Evolutionary conservation across 2,888 invertebrate species (phyloP), one percentile per base, ranked within the genome.

Genomic region (Phanerotoma sp.): DNA sequence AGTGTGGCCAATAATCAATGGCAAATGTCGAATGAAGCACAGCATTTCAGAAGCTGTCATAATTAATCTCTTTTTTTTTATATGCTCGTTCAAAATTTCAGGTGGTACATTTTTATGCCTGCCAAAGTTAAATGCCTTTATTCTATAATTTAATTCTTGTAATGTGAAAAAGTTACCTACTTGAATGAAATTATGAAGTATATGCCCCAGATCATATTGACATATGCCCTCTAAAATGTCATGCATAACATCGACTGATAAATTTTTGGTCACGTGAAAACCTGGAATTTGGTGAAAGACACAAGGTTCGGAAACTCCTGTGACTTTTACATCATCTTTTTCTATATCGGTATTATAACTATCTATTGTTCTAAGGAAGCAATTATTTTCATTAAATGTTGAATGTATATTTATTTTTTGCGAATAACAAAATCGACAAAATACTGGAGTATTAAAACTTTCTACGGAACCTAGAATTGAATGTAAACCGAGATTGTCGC

Each of bases 401-500:
- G 20, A 22, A 11, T 41, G 20, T 5, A 20, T 41, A 5, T 41
- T 38, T 9, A 25, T 25, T 25, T 46, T 52, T 10, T 4, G 16
- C 3, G 49, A 20, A 32, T 52, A 53, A 40, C 64, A 65, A 51
- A 63, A 63, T 40, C 65, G 44, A 46, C 66, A 66, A 38, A 22
- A 35, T 32, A 37, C 22, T 10, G 44, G 63, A 5, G 62, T 46
- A 10, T 49, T 41, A 51, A 66, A 66, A 49, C 57, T 58, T 46
- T 63, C 59, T 3, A 50, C 53, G 50, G 62, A 62, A 9, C 63
- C 66, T 15, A 64, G 45, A 18, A 67, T 33, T 2, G 51, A 44
- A 52, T 62, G 58, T 16, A 65, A 38, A 11, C 64, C 64, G 18
- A 63, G 54, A 55, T 65, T 64, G 51, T 66, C 63, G 10, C 62